phyloP scores from a whole-genome alignment of 2,113 vertebrate genomes.

The Spea bombifrons region DNA sequence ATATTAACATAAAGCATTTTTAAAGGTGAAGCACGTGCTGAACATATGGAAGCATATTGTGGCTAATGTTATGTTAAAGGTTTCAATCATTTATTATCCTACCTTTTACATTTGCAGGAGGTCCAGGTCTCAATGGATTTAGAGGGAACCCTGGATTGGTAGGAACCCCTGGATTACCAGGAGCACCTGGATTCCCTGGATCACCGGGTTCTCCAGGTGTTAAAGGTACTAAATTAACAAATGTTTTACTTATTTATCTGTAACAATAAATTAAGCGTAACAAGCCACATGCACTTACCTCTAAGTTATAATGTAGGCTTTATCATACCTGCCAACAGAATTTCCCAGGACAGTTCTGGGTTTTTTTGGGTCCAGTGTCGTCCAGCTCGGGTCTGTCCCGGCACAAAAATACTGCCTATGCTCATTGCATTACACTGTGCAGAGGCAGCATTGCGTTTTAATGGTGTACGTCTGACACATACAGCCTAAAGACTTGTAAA shows the following conservation, averaged over 20 bases:
- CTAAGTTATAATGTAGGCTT: no score
- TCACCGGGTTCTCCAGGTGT: conserved; percentile 62
- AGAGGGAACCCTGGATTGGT: conserved; percentile 73
- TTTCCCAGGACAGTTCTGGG: no score
- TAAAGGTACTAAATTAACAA: conserved; percentile 69
- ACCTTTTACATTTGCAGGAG: conserved; percentile 60
- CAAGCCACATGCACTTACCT: no score
- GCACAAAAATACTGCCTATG: no score
- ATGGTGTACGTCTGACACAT: no score
- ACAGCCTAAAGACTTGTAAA: no score
- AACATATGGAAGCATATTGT: not conserved
- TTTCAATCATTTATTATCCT: not conserved
- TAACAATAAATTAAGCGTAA: no score
- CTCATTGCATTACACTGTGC: no score
- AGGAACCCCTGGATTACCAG: conserved; percentile 73
- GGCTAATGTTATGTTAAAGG: not conserved
- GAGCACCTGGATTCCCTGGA: conserved; percentile 67
- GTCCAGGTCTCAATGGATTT: conserved; percentile 69
- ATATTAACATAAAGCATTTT: not conserved
- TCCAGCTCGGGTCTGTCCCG: no score
- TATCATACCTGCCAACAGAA: no score
- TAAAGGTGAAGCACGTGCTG: not conserved
- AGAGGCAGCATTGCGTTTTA: no score
- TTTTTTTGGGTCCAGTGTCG: no score
- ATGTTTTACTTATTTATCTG: not conserved